phyloP scores from a whole-genome alignment of 2,888 invertebrate species.

The Dryobotodes eremita region DNA sequence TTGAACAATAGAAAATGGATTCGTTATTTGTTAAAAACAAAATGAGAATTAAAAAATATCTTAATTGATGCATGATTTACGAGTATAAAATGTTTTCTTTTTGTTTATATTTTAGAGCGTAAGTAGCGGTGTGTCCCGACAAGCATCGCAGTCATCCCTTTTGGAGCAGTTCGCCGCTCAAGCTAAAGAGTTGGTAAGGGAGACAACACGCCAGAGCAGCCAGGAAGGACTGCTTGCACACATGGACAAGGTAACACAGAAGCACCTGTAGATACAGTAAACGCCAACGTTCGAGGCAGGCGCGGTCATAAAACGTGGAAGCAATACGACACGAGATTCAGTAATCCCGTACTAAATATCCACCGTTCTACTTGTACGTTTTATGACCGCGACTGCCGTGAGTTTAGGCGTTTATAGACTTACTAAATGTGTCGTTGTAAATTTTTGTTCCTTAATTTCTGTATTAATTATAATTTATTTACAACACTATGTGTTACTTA shows the following conservation, averaged over 20 bases:
- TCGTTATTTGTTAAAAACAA: neutral
- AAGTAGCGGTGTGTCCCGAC: conserved; percentile 90
- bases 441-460: conserved; percentile 46
- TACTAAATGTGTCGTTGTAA: conserved; percentile 1
- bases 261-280: neutral
- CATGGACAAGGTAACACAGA: conserved; percentile 94
- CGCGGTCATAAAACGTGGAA: neutral
- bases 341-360: neutral
- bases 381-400: conserved; percentile 5
- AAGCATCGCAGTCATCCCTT: conserved; percentile 95
- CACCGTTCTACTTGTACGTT: neutral
- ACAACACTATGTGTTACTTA: conserved; percentile 65
- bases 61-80: neutral
- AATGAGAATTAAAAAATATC: neutral
- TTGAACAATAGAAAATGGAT: neutral
- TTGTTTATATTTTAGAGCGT: conserved; percentile 74
- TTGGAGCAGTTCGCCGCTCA: conserved; percentile 97
- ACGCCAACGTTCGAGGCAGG: conserved; percentile 2
- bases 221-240: conserved; percentile 97
- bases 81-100: too few species aligned
- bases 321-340: neutral
- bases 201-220: conserved; percentile 96
- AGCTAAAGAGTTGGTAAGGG: conserved; percentile 96
- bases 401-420: conserved; percentile 8
- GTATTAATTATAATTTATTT: conserved; percentile 56